Base-by-base conservation (phyloP, 2,797 vertebrate species). In the Siniperca obscura region DNA sequence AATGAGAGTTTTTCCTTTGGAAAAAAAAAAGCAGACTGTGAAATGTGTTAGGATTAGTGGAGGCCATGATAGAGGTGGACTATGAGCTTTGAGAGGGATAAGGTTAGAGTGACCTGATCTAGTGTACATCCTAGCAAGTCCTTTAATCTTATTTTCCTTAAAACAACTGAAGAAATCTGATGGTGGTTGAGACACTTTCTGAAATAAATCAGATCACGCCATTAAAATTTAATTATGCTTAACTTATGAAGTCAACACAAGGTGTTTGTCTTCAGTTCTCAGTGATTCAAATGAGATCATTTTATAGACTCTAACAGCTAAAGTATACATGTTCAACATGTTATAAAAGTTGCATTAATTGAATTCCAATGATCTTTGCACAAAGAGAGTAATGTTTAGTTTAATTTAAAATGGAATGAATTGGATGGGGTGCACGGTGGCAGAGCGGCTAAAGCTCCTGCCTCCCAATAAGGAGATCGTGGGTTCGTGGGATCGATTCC, bases 31-130 rank as follows among this genome's bases (percentile, higher is more conserved):
- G 66, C 65, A 74, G 80, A 66, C 67, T 89, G 78, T 77, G 81
- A 87, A 91, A 89, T 83, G 84, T 91, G 80, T 85, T 81, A 44
- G 87, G 91, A 92, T 93, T 88, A 91, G 84, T 48, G 40, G 67
- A 90, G 79, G 75, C 80, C 55, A 50, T 78, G 77, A 90, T 87
- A 64, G 62, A 72, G 59, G 42, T 81, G 83, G 75, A 76, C 62
- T 74, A 14, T 5, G 60, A 80, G 74, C 78, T 85, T 48, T 69
- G 72, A 46, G 25, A 56, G 57, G 66, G 80, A 64, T 85, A 73
- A 74, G 46, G 69, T 76, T 68, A 56, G 59, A 71, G 61, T 80
- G 85, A 86, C 72, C 79, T 76, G 56, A 82, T 85, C 76, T 71
- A 30, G 44, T n/a, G 59, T 52, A 38, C 21, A 67, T 60, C 16